Evolutionary conservation across 2,113 vertebrate species (phyloP).

Genomic region (Actinemys pallida): DNA sequence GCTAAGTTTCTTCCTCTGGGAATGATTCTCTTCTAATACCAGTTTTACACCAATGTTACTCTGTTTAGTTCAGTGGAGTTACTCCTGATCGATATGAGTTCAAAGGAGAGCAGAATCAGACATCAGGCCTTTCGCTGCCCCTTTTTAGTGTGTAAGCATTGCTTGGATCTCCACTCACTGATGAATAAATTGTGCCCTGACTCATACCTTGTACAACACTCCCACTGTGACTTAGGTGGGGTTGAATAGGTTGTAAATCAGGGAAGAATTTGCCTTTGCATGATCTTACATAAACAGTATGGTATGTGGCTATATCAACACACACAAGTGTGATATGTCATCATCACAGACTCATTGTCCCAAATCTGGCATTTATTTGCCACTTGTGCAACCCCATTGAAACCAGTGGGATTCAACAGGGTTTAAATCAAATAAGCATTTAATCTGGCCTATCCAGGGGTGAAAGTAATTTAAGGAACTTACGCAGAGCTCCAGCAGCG

Average conservation of each 20-base stretch:
- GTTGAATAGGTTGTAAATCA: neutral
- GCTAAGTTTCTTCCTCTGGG: neutral
- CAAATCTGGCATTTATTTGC: neutral
- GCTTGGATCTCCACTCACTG: constrained; percentile 39
- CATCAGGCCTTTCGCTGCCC: constrained; percentile 53
- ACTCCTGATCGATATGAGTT: constrained; percentile 22
- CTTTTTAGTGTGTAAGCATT: constrained; percentile 57
- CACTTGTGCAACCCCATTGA: neutral
- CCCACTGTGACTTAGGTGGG: constrained; percentile 10
- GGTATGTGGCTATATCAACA: neutral
- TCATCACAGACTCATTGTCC: neutral
- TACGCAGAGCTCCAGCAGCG: no score
- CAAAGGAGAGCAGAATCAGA: constrained; percentile 34
- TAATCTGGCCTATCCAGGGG: neutral
- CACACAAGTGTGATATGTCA: neutral
- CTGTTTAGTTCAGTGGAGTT: constrained; percentile 27
- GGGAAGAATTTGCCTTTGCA: neutral
- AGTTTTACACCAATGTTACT: constrained; percentile 9
- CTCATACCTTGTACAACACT: neutral
- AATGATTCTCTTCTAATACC: neutral
- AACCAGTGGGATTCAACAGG: neutral
- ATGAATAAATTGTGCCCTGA: constrained; percentile 5
- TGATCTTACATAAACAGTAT: accelerated
- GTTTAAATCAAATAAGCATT: neutral
- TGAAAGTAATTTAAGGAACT: no score